These are phyloP conservation scores for Ephialtes manifestator DNA, from an alignment of 2,888 invertebrate species.

Conservation along the genomic window DNA sequence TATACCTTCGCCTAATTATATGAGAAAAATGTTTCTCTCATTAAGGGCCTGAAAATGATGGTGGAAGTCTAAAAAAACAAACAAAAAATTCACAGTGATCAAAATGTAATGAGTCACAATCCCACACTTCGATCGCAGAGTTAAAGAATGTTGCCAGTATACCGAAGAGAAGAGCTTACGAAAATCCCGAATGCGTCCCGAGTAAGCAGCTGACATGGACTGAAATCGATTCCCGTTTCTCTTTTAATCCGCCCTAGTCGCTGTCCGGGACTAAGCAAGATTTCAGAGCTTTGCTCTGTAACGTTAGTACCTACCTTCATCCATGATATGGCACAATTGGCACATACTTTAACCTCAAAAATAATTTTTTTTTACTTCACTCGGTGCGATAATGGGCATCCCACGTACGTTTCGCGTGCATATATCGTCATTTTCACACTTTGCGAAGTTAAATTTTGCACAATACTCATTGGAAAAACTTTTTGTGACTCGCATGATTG, in stretches of 20 bases:
- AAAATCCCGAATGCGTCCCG: conserved; percentile 14
- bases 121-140: neutral
- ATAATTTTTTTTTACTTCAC: neutral
- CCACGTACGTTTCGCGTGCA: too few relatives aligned
- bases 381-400: neutral
- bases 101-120: neutral
- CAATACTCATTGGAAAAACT: too few relatives aligned
- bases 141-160: conserved; percentile 9
- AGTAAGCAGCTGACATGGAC: conserved; percentile 13
- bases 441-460: too few relatives aligned
- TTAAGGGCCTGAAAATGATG: neutral
- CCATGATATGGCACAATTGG: neutral
- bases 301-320: neutral
- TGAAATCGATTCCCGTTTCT: neutral
- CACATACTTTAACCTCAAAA: neutral
- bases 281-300: neutral
- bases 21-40: neutral
- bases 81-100: neutral
- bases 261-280: conserved; percentile 3
- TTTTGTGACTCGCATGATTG: too few relatives aligned
- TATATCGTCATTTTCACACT: too few relatives aligned
- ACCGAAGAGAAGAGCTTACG: conserved; percentile 9
- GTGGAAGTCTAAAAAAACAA: neutral
- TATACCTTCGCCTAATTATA: too few relatives aligned
- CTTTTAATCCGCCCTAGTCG: conserved; percentile 31